Percentiles rank a stretch among this genome's conserved stretches.
Conservation (phyloP, 2,113 vertebrate genomes). For the Cromileptes altivelis region DNA sequence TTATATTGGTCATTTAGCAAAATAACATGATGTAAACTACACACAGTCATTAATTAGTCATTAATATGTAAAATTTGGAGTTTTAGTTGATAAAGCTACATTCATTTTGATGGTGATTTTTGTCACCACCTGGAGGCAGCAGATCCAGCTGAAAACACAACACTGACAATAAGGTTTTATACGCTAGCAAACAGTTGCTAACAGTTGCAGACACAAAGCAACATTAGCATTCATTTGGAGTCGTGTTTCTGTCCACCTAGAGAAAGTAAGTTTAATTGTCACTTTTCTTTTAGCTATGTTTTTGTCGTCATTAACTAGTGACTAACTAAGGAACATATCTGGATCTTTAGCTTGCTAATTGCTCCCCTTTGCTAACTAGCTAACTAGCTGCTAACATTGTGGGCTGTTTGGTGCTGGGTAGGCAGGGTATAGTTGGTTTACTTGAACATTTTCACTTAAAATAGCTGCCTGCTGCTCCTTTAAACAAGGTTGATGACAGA, state of each 20-base stretch:
- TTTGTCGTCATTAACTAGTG: neutral
- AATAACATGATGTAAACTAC: neutral
- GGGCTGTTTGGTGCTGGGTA: neutral
- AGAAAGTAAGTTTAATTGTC: neutral
- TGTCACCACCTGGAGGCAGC: constrained; percentile 31
- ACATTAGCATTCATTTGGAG: neutral
- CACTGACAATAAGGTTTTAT: neutral
- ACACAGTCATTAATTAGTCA: neutral
- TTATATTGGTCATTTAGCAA: neutral
- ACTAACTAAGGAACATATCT: neutral
- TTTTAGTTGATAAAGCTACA: neutral
- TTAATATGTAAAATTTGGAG: neutral
- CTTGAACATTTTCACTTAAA: neutral
- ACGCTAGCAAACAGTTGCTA: neutral
- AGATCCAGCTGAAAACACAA: neutral
- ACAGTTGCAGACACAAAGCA: neutral
- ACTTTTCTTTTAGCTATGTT: neutral
- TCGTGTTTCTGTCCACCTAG: neutral
- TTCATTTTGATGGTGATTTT: neutral
- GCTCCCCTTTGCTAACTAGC: constrained; percentile 3
- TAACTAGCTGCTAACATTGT: neutral
- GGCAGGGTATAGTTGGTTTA: neutral
- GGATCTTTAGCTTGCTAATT: neutral
- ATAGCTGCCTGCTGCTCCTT: neutral
- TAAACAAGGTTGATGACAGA: neutral